Percentiles rank a stretch among this genome's conserved stretches.
Conservation (phyloP, 2,113 vertebrate genomes). For the Xenopus borealis region DNA sequence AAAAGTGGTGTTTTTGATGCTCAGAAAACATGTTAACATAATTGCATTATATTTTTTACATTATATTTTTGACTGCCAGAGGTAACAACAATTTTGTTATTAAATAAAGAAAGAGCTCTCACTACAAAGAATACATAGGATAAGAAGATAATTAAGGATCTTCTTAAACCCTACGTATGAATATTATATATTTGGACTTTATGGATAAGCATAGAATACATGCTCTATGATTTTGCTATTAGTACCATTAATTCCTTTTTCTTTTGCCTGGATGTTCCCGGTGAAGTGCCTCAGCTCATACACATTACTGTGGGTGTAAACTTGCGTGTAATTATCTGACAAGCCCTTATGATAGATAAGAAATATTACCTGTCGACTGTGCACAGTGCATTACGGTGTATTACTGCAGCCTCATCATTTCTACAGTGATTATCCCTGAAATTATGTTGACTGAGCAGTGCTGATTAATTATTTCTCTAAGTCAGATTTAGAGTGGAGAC, state of each 20-base stretch:
- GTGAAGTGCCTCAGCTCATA: slow-evolving; percentile 9
- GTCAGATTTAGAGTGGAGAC: slow-evolving; percentile 55
- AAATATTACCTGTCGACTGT: slow-evolving; percentile 47
- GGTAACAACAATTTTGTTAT: no score
- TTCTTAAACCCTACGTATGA: no score
- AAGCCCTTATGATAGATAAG: slow-evolving; percentile 28
- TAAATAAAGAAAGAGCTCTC: neutral
- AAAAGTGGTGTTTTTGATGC: no score
- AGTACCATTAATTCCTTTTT: neutral
- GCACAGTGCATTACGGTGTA: slow-evolving; percentile 40
- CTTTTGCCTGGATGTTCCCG: slow-evolving; percentile 5
- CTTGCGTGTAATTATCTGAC: neutral
- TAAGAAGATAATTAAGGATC: no score
- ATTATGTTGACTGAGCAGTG: slow-evolving; percentile 57
- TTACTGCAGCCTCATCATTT: slow-evolving; percentile 52
- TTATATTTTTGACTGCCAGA: no score
- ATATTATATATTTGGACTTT: no score
- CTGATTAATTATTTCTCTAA: slow-evolving; percentile 59
- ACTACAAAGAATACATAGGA: no score
- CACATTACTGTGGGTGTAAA: slow-evolving; percentile 7
- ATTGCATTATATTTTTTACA: no score
- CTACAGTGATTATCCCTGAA: slow-evolving; percentile 53
- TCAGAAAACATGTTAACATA: no score
- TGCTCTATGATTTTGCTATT: neutral
- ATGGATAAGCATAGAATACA: slow-evolving; percentile 23